Evolutionary conservation across 2,888 invertebrate species (phyloP), one percentile per base, ranked within the genome.

Genomic region (Cheilosia pagana): DNA sequence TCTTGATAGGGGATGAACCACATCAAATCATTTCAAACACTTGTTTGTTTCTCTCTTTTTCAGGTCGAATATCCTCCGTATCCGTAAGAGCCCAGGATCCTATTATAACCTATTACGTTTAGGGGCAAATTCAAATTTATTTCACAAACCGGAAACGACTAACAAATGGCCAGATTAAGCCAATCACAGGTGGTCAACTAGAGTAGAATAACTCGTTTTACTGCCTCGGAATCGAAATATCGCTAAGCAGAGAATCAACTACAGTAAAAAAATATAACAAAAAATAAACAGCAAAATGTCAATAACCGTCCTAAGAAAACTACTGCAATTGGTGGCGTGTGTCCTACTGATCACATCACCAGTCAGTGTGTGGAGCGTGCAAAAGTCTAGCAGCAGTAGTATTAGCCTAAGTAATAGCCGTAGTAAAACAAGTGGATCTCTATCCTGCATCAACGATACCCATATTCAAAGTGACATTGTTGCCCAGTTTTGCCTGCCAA

Each of bases 401-500:
- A 68, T 55, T 63, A 83, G 57, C 28, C 52, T 70, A 28, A 55
- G 21, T 50, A 65, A 28, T 57, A 71, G 60, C 35, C 75, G 65
- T 43, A 57, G 60, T 52, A 78, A 70, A 59, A 45, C 53, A 10
- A 70, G 63, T 65, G 85, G 71, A 59, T 79, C 79, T 55, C 60
- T 67, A 5, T 81, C 81, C 16, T 85, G 85, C 41, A 67, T 81
- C 35, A 85, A 85, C 39, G 71, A 76, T 53, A 81, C 85, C 0
- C 81, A 83, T n/a, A 31, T 76, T 50, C 79, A 85, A 71, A 88
- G 88, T 81, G 91, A 91, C 70, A 91, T 91, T 86, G 89, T 91
- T 6, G 90, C 90, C 10, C 92, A 91, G 68, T 91, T 90, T 74
- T 88, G 88, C 21, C 81, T 91, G 52, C 90, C 91, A 19, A 67